Percentiles rank a stretch among this genome's conserved stretches.
These are phyloP conservation scores for Lasioglossum leucozonium DNA, from an alignment of 2,888 invertebrate genomes.

Conservation along the genomic window DNA sequence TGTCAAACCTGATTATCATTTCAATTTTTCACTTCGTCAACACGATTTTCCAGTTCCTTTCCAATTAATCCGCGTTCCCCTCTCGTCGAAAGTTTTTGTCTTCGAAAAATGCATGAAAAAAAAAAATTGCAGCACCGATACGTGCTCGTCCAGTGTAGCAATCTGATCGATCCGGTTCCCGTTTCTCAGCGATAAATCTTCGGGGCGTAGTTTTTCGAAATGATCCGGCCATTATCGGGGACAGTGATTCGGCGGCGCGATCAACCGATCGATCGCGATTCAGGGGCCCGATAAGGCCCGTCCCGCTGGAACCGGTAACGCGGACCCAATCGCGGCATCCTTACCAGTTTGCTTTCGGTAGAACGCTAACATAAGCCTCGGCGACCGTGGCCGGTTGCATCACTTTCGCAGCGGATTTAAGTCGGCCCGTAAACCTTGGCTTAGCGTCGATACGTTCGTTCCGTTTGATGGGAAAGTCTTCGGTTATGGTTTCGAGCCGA, in stretches of 20 bases:
- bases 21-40: neutral
- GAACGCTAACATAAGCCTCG: neutral
- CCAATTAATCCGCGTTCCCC: neutral
- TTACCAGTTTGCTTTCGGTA: constrained; percentile 52
- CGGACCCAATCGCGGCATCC: constrained; percentile 50
- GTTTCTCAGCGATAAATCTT: constrained; percentile 31
- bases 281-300: constrained; percentile 61
- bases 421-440: constrained; percentile 35
- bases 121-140: neutral
- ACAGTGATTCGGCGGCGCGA: constrained; percentile 53
- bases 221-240: constrained; percentile 58
- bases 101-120: neutral
- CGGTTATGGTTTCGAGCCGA: neutral
- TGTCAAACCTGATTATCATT: neutral
- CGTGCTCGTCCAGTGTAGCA: neutral
- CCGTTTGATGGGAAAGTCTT: constrained; percentile 39
- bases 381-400: constrained; percentile 47
- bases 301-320: constrained; percentile 64
- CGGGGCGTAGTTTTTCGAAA: constrained; percentile 47
- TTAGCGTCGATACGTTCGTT: constrained; percentile 39
- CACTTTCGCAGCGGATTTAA: constrained; percentile 59
- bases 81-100: neutral
- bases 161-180: constrained; percentile 1
- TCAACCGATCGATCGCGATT: constrained; percentile 59
- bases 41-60: neutral